These are phyloP conservation scores for Allobates femoralis DNA, from an alignment of 2,797 vertebrate genomes.

Conservation along the genomic window DNA sequence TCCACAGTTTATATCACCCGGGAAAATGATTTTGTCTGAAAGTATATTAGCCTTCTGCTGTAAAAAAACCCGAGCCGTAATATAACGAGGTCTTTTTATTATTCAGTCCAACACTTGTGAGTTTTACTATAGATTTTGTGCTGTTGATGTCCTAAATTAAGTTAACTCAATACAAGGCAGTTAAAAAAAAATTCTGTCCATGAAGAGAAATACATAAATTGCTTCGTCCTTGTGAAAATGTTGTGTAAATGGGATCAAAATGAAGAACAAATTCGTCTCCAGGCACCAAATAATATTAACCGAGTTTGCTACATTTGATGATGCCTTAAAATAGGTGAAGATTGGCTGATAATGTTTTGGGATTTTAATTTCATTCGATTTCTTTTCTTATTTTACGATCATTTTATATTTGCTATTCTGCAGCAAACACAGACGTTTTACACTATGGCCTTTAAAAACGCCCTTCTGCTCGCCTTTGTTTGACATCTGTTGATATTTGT, in stretches of 20 bases:
- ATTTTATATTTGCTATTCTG: background rate
- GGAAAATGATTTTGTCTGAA: constrained; percentile 60
- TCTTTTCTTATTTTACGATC: background rate
- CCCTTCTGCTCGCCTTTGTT: constrained; percentile 25
- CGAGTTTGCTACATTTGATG: background rate
- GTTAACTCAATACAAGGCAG: constrained; percentile 64
- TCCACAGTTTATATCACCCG: constrained; percentile 59
- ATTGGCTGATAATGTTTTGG: background rate
- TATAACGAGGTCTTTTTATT: constrained; percentile 66
- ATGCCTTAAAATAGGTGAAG: too few relatives aligned
- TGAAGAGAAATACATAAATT: constrained; percentile 49
- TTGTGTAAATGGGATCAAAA: constrained; percentile 39
- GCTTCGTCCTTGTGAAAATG: constrained; percentile 39
- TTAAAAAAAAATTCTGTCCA: constrained; percentile 66
- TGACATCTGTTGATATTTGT: constrained; percentile 48
- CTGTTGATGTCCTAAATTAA: constrained; percentile 56
- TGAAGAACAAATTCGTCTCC: constrained; percentile 19
- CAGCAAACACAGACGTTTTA: background rate
- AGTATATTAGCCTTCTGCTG: constrained; percentile 66
- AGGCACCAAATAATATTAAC: background rate
- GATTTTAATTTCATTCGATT: background rate
- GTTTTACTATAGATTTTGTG: constrained; percentile 68
- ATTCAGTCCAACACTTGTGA: constrained; percentile 69
- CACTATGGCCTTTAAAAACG: constrained; percentile 29
- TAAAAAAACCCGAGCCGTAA: background rate